Percentiles rank a stretch among this genome's conserved stretches.
Evolutionary conservation across 92 coral and sea anemone genomes (phyloP).

Genomic region (Phenganax marumi): DNA sequence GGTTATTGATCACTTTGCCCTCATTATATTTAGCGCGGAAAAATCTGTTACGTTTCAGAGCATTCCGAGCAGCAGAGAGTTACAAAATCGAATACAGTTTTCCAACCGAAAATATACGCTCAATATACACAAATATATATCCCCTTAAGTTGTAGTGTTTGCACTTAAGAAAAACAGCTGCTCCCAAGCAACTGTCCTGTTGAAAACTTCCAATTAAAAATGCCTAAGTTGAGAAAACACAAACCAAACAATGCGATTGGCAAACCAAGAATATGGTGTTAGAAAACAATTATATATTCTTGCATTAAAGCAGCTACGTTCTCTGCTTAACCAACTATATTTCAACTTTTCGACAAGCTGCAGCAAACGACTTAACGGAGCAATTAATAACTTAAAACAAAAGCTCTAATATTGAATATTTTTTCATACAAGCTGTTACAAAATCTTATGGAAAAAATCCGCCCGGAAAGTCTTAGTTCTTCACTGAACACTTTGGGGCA

Average conservation of each 20-base stretch:
- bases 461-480: background rate
- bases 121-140: background rate
- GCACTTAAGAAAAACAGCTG: conserved; percentile 22
- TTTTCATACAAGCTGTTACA: conserved; percentile 5
- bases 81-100: conserved; percentile 4
- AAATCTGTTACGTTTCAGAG: background rate
- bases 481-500: background rate
- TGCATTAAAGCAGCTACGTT: background rate
- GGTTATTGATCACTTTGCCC: conserved; percentile 10
- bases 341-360: background rate
- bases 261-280: background rate
- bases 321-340: background rate
- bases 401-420: conserved; percentile 10
- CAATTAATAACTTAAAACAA: conserved; percentile 10
- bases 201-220: conserved; percentile 22
- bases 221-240: conserved; percentile 2
- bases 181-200: background rate
- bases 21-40: background rate
- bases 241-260: conserved; percentile 11
- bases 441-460: background rate
- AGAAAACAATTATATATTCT: background rate
- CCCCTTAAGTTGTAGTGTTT: conserved; percentile 6
- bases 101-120: background rate
- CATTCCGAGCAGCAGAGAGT: background rate
- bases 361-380: background rate